Base-by-base conservation (phyloP, 2,888 invertebrate species). In the Ariolimax columbianus region DNA sequence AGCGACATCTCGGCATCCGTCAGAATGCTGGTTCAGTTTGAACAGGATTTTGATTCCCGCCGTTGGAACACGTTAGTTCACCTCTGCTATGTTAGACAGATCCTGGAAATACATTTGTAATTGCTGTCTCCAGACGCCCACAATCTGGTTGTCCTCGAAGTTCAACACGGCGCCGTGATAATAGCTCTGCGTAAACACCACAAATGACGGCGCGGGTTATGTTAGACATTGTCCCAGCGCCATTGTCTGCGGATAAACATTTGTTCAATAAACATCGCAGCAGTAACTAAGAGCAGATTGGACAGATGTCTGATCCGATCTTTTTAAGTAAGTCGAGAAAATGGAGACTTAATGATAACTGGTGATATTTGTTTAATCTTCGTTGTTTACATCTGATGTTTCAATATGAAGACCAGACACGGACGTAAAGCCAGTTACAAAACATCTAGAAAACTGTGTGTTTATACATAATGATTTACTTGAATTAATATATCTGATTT, bases 31-130 rank as follows among this genome's bases (percentile, higher is more conserved):
- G 17, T 19, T 1, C 19, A 70, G 70, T 38, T 70, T 70, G 73
- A 77, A 33, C 47, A 77, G 55, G n/a, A 30, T 77, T 51, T 51
- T 17, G 17, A n/a, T n/a, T 73, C 55, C 36, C 0, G 77, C 33
- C 55, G 77, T 70, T 17, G 36, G 14, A 9, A 30, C 55, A 3
- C 36, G 70, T 70, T 70, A 70, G 33, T 70, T 36, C 33, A 70
- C 33, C 9, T 30, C 19, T 19, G 30, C 33, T 55, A 30, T 23
- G 51, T 33, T 26, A 77, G 55, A 77, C 77, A 77, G 17, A 77
- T 47, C 30, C 40, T 6, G 9, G 55, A 19, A 77, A 47, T 51
- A 55, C 38, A 77, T 77, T 26, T 77, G 77, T 77, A 77, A 77
- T 77, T 75, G 14, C 55, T 40, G 51, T 51, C 77, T 23, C 19